Conservation (phyloP, 2,113 vertebrate genomes). For the Phodopus roborovskii region DNA sequence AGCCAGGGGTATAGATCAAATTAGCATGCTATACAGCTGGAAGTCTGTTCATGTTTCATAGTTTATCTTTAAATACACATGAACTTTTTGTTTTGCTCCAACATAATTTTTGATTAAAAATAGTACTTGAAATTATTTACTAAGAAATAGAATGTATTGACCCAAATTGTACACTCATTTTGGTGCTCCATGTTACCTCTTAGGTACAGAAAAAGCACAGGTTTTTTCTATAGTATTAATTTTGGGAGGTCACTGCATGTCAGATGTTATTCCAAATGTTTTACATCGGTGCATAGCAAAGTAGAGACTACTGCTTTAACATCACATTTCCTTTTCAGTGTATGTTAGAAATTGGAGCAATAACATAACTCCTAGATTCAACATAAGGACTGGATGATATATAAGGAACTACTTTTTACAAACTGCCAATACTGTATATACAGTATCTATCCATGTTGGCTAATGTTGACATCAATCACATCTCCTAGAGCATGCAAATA, state of each 20-base stretch:
- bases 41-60: neutral
- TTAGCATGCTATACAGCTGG: neutral
- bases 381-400: neutral
- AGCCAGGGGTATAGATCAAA: neutral
- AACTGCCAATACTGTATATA: neutral
- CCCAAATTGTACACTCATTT: neutral
- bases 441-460: neutral
- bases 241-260: neutral
- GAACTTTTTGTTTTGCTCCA: slow-evolving; percentile 8
- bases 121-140: slow-evolving; percentile 40
- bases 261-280: neutral
- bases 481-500: neutral
- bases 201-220: neutral
- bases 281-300: neutral
- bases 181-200: neutral
- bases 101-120: slow-evolving; percentile 34
- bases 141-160: neutral
- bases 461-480: neutral
- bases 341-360: neutral
- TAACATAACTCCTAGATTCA: neutral
- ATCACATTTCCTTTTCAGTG: neutral
- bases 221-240: neutral
- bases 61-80: slow-evolving; percentile 20
- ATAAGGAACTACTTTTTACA: neutral
- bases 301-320: neutral